Conservation (phyloP, 2,113 vertebrate genomes). For the Chloebia gouldiae region DNA sequence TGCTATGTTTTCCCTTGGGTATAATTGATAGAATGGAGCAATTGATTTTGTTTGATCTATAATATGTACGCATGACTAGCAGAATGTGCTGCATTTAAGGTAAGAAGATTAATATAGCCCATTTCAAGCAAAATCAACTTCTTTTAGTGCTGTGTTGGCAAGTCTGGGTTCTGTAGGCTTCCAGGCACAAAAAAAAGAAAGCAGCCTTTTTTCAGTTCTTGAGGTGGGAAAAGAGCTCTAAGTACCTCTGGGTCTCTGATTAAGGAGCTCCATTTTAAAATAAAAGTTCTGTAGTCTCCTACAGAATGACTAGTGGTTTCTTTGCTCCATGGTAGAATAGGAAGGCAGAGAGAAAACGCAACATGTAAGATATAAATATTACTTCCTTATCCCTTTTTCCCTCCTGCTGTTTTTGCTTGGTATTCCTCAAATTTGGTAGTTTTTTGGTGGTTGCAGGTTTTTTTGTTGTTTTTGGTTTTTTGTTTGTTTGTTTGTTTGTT, state of each 20-base stretch:
- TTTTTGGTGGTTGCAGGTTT: not conserved
- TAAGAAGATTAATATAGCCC: not conserved
- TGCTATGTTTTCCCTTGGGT: not conserved
- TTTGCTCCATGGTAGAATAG: not conserved
- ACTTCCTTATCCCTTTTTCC: not conserved
- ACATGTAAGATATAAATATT: not conserved
- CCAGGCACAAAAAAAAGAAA: not conserved
- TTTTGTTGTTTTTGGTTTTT: not conserved
- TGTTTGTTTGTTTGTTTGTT: not conserved
- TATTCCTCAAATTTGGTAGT: not conserved
- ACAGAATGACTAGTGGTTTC: not conserved
- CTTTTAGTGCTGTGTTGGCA: not conserved
- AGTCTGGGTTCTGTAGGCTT: not conserved
- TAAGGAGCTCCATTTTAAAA: not conserved
- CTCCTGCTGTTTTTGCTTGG: not conserved
- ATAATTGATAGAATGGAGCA: not conserved
- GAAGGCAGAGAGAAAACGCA: not conserved
- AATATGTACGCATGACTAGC: not conserved
- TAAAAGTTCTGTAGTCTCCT: not conserved
- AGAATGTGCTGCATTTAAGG: not conserved
- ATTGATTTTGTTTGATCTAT: conserved; percentile 12
- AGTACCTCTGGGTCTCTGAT: not conserved
- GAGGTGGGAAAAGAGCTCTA: not conserved
- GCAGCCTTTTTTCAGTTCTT: not conserved
- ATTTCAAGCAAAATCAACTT: not conserved